phyloP scores from a whole-genome alignment of 1,140 invertebrate species.

The Lysiphlebus fabarum region DNA sequence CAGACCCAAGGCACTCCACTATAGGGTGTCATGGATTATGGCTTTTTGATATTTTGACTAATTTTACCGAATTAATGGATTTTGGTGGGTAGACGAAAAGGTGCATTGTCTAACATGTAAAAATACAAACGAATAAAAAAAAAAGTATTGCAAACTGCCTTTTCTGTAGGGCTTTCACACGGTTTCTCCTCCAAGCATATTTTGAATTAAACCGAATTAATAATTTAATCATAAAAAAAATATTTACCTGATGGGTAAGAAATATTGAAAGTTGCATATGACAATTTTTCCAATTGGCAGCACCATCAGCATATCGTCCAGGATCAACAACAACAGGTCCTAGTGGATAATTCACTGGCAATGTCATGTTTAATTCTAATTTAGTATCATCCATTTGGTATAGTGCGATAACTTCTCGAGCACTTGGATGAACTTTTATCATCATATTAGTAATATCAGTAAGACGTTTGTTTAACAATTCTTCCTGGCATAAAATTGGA shows the following conservation, averaged over 20 bases:
- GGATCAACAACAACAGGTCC: conserved; percentile 68
- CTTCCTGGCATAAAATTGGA: conserved; percentile 65
- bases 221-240: too few species aligned
- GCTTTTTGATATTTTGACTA: too few species aligned
- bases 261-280: conserved; percentile 79
- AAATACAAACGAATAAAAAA: too few species aligned
- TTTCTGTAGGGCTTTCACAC: too few species aligned
- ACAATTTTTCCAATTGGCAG: conserved; percentile 68
- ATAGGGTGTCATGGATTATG: too few species aligned
- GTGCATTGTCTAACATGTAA: too few species aligned
- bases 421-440: conserved; percentile 68
- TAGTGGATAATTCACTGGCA: conserved; percentile 80
- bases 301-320: conserved; percentile 62
- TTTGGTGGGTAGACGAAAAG: too few species aligned
- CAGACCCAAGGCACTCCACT: too few species aligned
- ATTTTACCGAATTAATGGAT: too few species aligned
- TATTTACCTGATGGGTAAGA: conserved; percentile 71
- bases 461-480: conserved; percentile 61
- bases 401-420: conserved; percentile 73
- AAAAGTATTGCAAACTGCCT: too few species aligned
- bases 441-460: conserved; percentile 67
- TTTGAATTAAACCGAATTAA: too few species aligned
- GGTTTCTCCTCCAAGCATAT: too few species aligned
- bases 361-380: conserved; percentile 73
- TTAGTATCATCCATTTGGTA: conserved; percentile 80